Base-by-base conservation (phyloP, 2,888 invertebrate species). In the Odontothrips loti region DNA sequence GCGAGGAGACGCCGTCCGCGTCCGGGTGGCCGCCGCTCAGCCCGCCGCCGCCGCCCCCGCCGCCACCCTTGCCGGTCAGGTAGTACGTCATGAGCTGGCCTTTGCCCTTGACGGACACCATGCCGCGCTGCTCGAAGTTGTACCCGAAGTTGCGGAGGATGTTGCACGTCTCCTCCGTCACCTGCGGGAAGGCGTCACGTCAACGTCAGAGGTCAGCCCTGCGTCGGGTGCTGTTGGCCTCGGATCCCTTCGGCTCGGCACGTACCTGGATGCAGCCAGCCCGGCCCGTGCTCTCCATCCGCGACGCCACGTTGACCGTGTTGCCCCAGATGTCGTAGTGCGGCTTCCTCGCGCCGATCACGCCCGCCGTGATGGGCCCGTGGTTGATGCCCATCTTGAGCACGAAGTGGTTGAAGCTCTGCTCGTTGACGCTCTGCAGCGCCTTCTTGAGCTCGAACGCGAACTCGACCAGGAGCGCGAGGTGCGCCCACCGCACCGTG, bases 311-410 rank as follows among this genome's bases (percentile, higher is more conserved):
- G 86, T 99, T 99, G 23, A 98, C 97, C 0, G 97, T 96, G 87
- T 98, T 97, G 1, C 97, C 97, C 96, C 96, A 97, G 85, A 98
- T 97, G 87, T 98, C 97, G 86, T 97, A 98, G 87, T 97, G 97
- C 0, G 97, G 97, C 87, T 97, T 97, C 80, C 96, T 89, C 0
- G 96, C 97, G 20, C 98, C 97, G 85, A 98, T 97, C 9, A 98
- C 97, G 0, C 98, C 98, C 0, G 97, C 97, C 0, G 96, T 96
- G 83, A 97, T 96, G 17, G 97, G 97, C 0, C 98, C 98, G 87
- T 97, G 96, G 89, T 97, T 97, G 83, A 98, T 95, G 79, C 89
- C 97, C 93, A 97, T 93, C 87, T 96, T 95, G 80, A 97, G 89
- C 48, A 96, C 95, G 86, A 97, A 97, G 88, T 97, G 96, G 89